Conservation (phyloP, 1,140 invertebrate genomes). For the Monochamus saltuarius region DNA sequence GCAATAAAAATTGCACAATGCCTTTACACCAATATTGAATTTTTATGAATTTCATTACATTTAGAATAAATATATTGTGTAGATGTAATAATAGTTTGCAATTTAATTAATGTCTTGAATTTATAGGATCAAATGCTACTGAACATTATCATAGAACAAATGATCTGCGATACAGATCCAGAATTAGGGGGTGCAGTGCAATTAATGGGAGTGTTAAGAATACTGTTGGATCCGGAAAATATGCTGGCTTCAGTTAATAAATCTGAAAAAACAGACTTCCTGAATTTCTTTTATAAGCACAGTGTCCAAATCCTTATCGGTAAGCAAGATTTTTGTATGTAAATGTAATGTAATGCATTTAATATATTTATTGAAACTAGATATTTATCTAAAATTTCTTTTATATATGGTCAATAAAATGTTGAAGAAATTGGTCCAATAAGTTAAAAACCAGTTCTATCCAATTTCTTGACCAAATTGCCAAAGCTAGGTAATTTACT, state of each 20-base stretch:
- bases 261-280: conserved; percentile 96
- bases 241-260: conserved; percentile 94
- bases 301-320: conserved; percentile 93
- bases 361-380: neutral
- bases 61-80: too few species aligned
- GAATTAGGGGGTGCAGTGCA: conserved; percentile 96
- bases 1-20: too few species aligned
- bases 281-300: conserved; percentile 98
- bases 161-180: conserved; percentile 81
- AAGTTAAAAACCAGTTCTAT: too few species aligned
- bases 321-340: conserved; percentile 51
- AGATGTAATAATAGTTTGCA: too few species aligned
- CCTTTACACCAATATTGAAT: too few species aligned
- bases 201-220: conserved; percentile 88
- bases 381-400: too few species aligned
- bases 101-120: neutral
- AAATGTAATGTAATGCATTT: conserved; percentile 12
- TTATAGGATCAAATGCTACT: conserved; percentile 89
- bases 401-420: too few species aligned
- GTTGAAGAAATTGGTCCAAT: too few species aligned
- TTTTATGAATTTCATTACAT: too few species aligned
- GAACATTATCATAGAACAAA: conserved; percentile 97
- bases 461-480: too few species aligned
- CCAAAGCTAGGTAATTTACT: too few species aligned
- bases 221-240: conserved; percentile 97